Base-by-base conservation (phyloP, 2,797 vertebrate species). In the Syncerus caffer region DNA sequence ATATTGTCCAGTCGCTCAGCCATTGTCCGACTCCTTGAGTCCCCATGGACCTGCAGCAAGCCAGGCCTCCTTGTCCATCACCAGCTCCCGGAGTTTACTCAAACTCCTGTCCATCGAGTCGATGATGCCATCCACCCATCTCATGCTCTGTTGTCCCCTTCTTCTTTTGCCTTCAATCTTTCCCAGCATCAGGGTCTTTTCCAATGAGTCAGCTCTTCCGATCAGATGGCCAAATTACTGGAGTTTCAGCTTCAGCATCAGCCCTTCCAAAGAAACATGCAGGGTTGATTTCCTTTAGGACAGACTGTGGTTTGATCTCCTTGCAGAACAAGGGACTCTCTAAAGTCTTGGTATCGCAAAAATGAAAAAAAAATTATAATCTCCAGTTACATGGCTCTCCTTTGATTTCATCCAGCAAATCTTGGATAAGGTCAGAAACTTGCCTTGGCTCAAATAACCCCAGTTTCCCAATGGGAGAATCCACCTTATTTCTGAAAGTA, bases 21-120 rank as follows among this genome's bases (percentile, higher is more conserved):
- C 11, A 0, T 2, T 23, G 19, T 71, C 34, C 0, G 9, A 38
- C 34, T 71, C 67, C 21, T 13, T 38, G 67, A 12, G 19, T 13
- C 19, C 67, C 67, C 67, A 23, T 7, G 19, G 67, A 38, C 67
- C 2, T n/a, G 34, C 67, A 71, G 67, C 67, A 71, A 19, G 3
- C 34, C 19, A 71, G n/a, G 19, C 67, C 67, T 38, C 34, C 67
- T 12, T 7, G 67, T 23, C 64, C 64, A 38, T 71, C 64, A 38
- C 19, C 64, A 38, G 10, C 34, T 71, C 67, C 34, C 1, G 0
- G 10, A 71, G 34, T 12, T 38, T 71, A 38, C 67, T 71, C 19
- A 11, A 38, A 71, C 10, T 6, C 34, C 38, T 23, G 34, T 38
- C 64, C 64, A 23, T 21, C 5, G 1, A 38, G n/a, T 38, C 10